phyloP scores from a whole-genome alignment of 2,113 vertebrate species.

The Oryzias curvinotus region DNA sequence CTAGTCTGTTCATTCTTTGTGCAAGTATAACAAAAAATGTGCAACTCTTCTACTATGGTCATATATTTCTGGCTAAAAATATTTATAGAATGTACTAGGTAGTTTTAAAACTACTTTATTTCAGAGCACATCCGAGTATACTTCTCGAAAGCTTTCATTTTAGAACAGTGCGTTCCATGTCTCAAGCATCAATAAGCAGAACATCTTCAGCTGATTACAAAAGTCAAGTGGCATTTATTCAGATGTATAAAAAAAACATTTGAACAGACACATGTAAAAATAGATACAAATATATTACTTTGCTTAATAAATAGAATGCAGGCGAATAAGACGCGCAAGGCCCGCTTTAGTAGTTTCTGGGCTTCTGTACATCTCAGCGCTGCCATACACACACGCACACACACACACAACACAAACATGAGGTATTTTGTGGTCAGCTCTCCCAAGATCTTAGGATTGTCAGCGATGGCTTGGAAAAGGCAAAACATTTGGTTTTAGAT shows the following conservation, averaged over 20 bases:
- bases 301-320: conserved; percentile 81
- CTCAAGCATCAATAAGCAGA: neutral
- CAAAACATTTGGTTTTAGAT: conserved; percentile 50
- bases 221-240: conserved; percentile 74
- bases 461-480: conserved; percentile 51
- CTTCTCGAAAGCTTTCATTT: neutral
- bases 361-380: conserved; percentile 45
- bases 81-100: too few relatives aligned
- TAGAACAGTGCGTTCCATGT: neutral
- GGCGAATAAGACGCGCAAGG: conserved; percentile 41
- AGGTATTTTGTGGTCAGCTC: conserved; percentile 76
- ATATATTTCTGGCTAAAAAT: neutral
- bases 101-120: neutral
- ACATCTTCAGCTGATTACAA: conserved; percentile 36
- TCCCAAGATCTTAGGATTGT: conserved; percentile 61
- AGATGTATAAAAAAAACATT: conserved; percentile 75
- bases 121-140: neutral
- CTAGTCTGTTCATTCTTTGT: neutral
- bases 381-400: conserved; percentile 73
- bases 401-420: conserved; percentile 77
- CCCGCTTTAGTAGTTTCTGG: conserved; percentile 61
- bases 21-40: neutral
- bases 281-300: conserved; percentile 84
- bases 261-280: conserved; percentile 76
- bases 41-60: neutral